Evolutionary conservation across 2,888 invertebrate genomes (phyloP).

Genomic region (Melikaiella ostensackeni): DNA sequence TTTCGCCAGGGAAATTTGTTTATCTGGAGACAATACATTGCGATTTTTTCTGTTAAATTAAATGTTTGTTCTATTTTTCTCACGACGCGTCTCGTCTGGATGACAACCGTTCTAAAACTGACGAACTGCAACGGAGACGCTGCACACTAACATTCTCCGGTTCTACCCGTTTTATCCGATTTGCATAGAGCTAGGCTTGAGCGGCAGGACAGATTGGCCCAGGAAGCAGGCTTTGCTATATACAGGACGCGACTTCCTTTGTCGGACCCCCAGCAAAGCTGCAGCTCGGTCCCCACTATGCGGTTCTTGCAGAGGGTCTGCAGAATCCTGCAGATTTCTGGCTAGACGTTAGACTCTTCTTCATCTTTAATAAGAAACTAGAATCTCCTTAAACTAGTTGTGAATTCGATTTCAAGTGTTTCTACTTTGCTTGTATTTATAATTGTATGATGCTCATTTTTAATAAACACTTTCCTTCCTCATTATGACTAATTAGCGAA

Average conservation of each 20-base stretch:
- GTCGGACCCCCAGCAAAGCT: constrained; percentile 74
- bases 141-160: constrained; percentile 51
- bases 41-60: neutral
- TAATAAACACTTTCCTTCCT: too few species aligned
- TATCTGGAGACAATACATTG: neutral
- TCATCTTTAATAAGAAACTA: neutral
- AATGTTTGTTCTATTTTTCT: constrained; percentile 4
- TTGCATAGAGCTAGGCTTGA: constrained; percentile 75
- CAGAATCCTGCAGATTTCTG: constrained; percentile 58
- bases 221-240: constrained; percentile 59
- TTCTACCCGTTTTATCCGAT: constrained; percentile 67
- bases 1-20: neutral
- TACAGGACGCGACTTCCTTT: constrained; percentile 65
- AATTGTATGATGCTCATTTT: too few species aligned
- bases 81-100: constrained; percentile 54
- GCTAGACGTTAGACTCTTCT: neutral
- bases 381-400: neutral
- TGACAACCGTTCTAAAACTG: constrained; percentile 65
- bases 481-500: too few species aligned
- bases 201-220: constrained; percentile 57
- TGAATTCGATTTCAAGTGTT: too few species aligned
- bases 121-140: constrained; percentile 53
- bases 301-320: constrained; percentile 57
- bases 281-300: constrained; percentile 59
- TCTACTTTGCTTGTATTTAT: too few species aligned